These are phyloP conservation scores for Hylomyscus alleni DNA, from an alignment of 2,797 vertebrate genomes.

Conservation along the genomic window DNA sequence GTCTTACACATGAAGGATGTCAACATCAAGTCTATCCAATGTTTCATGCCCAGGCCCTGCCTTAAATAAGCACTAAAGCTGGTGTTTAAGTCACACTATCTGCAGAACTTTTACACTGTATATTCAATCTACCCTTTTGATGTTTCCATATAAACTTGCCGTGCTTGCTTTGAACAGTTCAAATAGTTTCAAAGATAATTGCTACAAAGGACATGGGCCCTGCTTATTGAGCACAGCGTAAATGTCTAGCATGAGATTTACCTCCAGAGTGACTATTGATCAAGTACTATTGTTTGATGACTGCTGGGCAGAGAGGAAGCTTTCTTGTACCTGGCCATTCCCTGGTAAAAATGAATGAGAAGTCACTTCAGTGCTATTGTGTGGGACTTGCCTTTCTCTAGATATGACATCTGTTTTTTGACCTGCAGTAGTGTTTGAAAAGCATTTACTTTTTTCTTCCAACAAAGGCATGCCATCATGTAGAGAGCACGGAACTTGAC, in stretches of 20 bases:
- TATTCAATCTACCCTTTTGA: neutral
- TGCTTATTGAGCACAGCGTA: neutral
- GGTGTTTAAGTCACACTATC: neutral
- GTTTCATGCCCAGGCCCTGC: no score
- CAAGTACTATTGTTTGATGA: neutral
- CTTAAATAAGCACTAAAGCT: neutral
- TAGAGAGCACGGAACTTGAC: neutral
- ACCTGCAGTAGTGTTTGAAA: neutral
- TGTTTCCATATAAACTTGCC: neutral
- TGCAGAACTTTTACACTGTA: neutral
- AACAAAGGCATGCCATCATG: neutral
- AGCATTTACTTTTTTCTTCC: neutral
- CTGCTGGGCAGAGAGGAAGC: neutral
- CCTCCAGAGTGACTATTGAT: neutral
- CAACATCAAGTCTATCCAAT: neutral
- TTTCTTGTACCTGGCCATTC: neutral
- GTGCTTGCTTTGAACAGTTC: neutral
- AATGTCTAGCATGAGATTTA: neutral
- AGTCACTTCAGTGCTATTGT: neutral
- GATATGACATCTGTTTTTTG: conserved; percentile 18
- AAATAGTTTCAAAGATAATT: neutral
- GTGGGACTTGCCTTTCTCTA: neutral
- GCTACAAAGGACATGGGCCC: neutral
- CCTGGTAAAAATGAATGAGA: conserved; percentile 11
- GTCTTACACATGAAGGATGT: neutral